Evolutionary conservation across 2,113 vertebrate species (phyloP).

Genomic region (Ptyas mucosa): DNA sequence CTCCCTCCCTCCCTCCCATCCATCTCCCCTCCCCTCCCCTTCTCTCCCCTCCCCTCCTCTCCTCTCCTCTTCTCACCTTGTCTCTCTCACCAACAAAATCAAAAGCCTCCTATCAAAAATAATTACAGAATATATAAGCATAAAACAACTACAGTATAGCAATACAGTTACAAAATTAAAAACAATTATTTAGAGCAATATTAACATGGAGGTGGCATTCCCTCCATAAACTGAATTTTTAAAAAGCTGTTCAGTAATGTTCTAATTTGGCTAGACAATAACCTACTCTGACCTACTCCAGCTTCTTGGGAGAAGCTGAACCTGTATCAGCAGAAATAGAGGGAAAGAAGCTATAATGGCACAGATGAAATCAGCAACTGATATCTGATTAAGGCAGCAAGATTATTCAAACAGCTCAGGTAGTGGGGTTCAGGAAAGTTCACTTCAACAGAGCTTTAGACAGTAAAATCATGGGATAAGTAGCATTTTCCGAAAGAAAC

Average conservation of each 20-base stretch:
- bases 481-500: too few species aligned
- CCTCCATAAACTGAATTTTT: background rate
- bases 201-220: background rate
- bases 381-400: background rate
- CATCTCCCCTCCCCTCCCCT: fast-evolving
- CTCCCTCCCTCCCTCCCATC: fast-evolving
- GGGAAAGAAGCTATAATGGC: background rate
- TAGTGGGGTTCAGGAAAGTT: background rate
- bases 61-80: background rate
- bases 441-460: background rate
- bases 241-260: background rate
- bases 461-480: background rate
- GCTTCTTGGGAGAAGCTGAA: background rate
- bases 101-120: background rate
- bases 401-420: background rate
- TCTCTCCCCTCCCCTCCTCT: fast-evolving
- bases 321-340: background rate
- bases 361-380: background rate
- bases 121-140: background rate
- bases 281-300: background rate
- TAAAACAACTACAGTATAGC: background rate
- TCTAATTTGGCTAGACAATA: background rate
- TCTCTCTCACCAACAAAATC: background rate
- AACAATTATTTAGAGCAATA: background rate
- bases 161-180: background rate